Evolutionary conservation across 1,140 invertebrate species (phyloP), one percentile per base, ranked within the genome.

Genomic region (Drosophila nannoptera): DNA sequence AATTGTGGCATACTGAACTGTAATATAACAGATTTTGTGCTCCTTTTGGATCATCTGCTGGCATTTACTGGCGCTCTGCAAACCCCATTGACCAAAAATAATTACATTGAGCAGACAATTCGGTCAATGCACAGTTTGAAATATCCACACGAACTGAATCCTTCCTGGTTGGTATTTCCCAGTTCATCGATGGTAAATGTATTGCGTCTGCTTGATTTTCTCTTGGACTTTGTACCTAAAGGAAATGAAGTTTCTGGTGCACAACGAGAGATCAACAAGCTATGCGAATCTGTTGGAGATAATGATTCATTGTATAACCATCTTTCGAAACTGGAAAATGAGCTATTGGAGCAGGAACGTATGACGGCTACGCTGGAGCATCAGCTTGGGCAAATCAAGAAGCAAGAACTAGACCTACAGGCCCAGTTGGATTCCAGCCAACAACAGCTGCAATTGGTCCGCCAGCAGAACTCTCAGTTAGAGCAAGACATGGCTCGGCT

Each of bases 11-110:
- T 81, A 5, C 46, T 49, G 5, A 45, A 56, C 29, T 14, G 74
- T 14, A 60, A 32, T 4, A 50, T 74, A 31, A 32, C 59, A 9
- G 78, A 82, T 46, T 66, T 82, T 54, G 40, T 82, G 7, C 70
- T 29, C 16, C 58, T 73, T 22, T 9, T 66, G 2, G 42, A 45
- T 9, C 65, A 58, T 60, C 31, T 77, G 31, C 12, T 81, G 12
- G 42, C 49, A 29, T 36, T 33, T 5, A 31, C 50, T 14, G 74
- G 62, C 4, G 22, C 53, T 38, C 11, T 8, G 4, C 14, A 32
- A 7, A 38, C 48, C 8, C 53, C 45, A 5, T 36, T 74, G 16
- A 45, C 59, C 12, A 74, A 36, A 35, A 33, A 42, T 1, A 53
- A 59, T 31, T 66, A 77, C 61, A 52, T 68, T 14, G 42, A 43